Evolutionary conservation across 2,888 invertebrate species (phyloP).

Genomic region (Xylota segnis): DNA sequence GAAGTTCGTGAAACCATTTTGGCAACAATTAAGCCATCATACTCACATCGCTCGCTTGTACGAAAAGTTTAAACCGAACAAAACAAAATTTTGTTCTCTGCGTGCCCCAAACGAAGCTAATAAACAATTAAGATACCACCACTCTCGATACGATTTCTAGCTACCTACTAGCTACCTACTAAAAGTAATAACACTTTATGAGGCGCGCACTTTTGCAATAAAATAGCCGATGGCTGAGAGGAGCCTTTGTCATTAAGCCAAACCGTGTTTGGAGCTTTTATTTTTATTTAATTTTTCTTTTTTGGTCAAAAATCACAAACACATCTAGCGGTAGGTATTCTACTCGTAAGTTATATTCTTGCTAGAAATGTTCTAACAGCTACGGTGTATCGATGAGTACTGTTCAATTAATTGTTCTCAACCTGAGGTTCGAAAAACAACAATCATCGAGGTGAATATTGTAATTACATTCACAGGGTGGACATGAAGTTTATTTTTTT

Average conservation of each 20-base stretch:
- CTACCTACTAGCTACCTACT: not conserved
- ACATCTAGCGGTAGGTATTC: not conserved
- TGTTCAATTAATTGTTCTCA: conserved; percentile 55
- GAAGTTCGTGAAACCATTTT: conserved; percentile 44
- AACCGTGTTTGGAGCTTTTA: not conserved
- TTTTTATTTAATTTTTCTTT: no score
- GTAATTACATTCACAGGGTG: conserved; percentile 30
- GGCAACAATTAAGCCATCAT: conserved; percentile 16
- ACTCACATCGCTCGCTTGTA: conserved; percentile 49
- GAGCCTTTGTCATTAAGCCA: conserved; percentile 37
- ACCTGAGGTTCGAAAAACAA: conserved; percentile 9
- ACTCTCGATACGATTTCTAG: conserved; percentile 6
- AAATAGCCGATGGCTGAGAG: conserved; percentile 10
- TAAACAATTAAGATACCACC: conserved; percentile 30
- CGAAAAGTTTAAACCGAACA: conserved; percentile 1
- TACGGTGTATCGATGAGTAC: conserved; percentile 56
- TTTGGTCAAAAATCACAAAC: not conserved
- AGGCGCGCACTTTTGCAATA: conserved; percentile 49
- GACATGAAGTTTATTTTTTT: not conserved
- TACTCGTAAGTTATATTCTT: not conserved
- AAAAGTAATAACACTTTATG: conserved; percentile 44
- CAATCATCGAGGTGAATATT: conserved; percentile 3
- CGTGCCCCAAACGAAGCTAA: conserved; percentile 27
- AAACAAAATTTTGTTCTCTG: conserved; percentile 11
- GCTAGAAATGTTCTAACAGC: conserved; percentile 43